These are phyloP conservation scores for Paracentrotus lividus DNA, from an alignment of 53 echinoderm and acorn worm genomes.

Conservation along the genomic window DNA sequence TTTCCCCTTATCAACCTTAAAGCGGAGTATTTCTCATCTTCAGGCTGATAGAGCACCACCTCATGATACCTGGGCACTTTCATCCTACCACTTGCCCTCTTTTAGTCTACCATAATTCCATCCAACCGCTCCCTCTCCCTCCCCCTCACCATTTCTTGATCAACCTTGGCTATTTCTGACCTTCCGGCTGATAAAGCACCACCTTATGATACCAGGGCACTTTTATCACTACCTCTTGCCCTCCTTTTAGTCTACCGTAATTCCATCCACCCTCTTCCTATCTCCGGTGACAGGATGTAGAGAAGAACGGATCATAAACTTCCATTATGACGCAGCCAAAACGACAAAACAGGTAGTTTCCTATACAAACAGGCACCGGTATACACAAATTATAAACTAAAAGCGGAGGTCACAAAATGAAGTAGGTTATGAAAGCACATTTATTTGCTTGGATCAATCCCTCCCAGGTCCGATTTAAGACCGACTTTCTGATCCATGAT, in stretches of 20 bases:
- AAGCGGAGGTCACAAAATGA: not conserved
- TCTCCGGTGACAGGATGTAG: conserved; percentile 30
- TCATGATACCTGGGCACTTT: no score
- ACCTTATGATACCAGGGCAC: conserved; percentile 22
- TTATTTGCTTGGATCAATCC: not conserved
- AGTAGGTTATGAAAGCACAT: conserved; percentile 9
- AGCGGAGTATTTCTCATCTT: no score
- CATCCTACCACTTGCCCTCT: no score
- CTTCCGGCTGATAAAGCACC: not conserved
- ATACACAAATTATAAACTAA: conserved; percentile 21
- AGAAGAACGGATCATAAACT: conserved; percentile 4
- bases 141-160: no score
- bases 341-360: conserved; percentile 13
- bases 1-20: no score
- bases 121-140: no score
- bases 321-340: not conserved
- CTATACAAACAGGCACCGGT: conserved; percentile 23
- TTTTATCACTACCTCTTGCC: conserved; percentile 28
- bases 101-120: no score
- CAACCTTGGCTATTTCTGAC: no score
- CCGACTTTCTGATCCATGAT: not conserved
- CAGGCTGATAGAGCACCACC: no score
- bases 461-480: not conserved
- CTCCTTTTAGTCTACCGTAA: conserved; percentile 8
- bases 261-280: not conserved